These are phyloP conservation scores for Mobula hypostoma DNA, from an alignment of 2,113 vertebrate genomes.

Conservation along the genomic window DNA sequence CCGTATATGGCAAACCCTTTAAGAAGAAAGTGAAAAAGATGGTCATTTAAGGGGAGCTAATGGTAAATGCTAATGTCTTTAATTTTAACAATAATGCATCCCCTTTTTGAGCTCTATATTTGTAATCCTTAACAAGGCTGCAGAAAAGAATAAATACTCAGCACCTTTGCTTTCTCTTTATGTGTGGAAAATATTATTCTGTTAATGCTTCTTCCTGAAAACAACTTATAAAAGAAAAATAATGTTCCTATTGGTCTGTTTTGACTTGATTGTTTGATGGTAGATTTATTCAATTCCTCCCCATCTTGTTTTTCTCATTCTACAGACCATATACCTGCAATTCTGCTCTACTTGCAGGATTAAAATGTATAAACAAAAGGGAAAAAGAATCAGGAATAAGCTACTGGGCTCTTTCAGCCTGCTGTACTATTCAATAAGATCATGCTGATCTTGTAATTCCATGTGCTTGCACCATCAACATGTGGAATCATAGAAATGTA, in stretches of 20 bases:
- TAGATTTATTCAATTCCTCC: not conserved
- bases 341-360: not conserved
- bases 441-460: too few relatives aligned
- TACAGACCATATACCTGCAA: not conserved
- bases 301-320: not conserved
- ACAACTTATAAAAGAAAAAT: not conserved
- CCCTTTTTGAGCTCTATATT: not conserved
- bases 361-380: not conserved
- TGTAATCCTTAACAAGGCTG: conserved; percentile 35
- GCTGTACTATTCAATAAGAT: too few relatives aligned
- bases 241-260: not conserved
- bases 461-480: too few relatives aligned
- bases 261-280: too few relatives aligned
- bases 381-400: too few relatives aligned
- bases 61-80: conserved; percentile 28
- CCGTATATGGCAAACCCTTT: conserved; percentile 11
- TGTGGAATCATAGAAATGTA: too few relatives aligned
- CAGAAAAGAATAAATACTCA: not conserved
- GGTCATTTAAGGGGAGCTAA: conserved; percentile 27
- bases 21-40: not conserved
- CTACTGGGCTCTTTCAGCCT: too few relatives aligned
- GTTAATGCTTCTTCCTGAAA: not conserved
- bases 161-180: not conserved
- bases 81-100: conserved; percentile 2
- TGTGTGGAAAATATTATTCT: not conserved